Evolutionary conservation across 2,888 invertebrate species (phyloP), one percentile per base, ranked within the genome.

Genomic region (Cryptocephalus primarius): DNA sequence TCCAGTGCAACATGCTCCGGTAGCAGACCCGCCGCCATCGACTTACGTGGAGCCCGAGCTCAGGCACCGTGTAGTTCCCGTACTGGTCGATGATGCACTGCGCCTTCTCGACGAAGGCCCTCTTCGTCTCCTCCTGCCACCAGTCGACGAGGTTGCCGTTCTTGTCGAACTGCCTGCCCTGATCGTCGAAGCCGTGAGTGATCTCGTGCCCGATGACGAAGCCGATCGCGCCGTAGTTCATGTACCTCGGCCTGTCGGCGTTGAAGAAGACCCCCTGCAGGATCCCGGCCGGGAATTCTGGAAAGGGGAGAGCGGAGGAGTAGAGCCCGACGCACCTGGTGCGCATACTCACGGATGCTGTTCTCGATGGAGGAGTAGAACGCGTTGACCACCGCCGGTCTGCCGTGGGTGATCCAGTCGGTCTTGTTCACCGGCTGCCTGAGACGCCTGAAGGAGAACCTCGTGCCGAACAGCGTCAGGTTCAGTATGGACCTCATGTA

Each of bases 61-160:
- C 83, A 33, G 79, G 78, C 4, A 88, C 88, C 0, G 86, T 86
- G 66, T 86, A 95, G 70, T 93, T 92, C 48, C 88, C 88, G 64
- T 95, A 95, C 67, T 95, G 95, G 55, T 92, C 79, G 56, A 94
- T 90, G 60, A 95, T 91, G 65, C 95, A 95, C 61, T 85, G 80
- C 0, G 93, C 88, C 63, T 85, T 87, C 54, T 86, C 78, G 45
- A 90, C 73, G 67, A 91, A 95, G 13, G 83, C 82, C 54, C 81
- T 78, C 60, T 90, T 88, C 0, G 94, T 94, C 52, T 77, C 74
- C 43, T 83, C 76, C 54, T 85, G 83, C 93, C 94, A 95, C 95
- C 95, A 95, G 62, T 93, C 89, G 1, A 86, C 80, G 52, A 94
- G 72, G 69, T 94, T 93, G 10, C 95, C 95, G 52, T 88, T 79